Evolutionary conservation across 1,140 invertebrate species (phyloP).

Genomic region (Babylonia areolata): DNA sequence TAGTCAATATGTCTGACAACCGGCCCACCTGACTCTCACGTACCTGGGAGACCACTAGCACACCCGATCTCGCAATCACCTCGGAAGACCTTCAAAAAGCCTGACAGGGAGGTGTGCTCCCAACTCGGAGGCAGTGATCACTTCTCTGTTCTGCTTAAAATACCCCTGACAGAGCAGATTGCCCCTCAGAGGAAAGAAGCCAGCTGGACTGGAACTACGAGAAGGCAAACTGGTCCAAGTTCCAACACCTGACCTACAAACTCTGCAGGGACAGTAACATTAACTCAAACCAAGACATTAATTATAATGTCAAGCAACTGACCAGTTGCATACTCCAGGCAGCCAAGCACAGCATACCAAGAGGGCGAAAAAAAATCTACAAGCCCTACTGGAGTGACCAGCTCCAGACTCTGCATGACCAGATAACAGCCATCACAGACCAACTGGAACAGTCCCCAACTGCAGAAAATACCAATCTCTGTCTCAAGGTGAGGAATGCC

Average conservation of each 20-base stretch:
- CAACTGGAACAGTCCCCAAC: too few species aligned
- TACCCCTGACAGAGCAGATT: neutral
- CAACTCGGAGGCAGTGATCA: slow-evolving; percentile 20
- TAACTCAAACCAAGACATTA: neutral
- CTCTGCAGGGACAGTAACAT: neutral
- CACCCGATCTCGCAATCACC: slow-evolving; percentile 41
- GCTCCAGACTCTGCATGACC: too few species aligned
- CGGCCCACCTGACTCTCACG: slow-evolving; percentile 17
- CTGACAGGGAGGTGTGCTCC: neutral
- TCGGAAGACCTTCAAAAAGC: neutral
- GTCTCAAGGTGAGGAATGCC: too few species aligned
- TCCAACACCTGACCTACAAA: neutral
- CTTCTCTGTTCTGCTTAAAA: neutral
- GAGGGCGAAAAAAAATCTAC: neutral
- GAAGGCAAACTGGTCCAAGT: slow-evolving; percentile 4
- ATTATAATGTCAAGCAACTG: neutral
- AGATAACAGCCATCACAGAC: too few species aligned
- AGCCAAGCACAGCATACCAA: neutral
- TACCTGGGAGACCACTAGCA: slow-evolving; percentile 31
- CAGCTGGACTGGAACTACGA: slow-evolving; percentile 2
- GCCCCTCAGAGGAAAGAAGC: neutral
- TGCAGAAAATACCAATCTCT: too few species aligned
- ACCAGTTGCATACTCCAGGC: neutral
- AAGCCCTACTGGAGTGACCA: neutral
- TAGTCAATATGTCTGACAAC: neutral